Conservation (phyloP, 2,888 invertebrate genomes). For the Hipparchia semele region DNA sequence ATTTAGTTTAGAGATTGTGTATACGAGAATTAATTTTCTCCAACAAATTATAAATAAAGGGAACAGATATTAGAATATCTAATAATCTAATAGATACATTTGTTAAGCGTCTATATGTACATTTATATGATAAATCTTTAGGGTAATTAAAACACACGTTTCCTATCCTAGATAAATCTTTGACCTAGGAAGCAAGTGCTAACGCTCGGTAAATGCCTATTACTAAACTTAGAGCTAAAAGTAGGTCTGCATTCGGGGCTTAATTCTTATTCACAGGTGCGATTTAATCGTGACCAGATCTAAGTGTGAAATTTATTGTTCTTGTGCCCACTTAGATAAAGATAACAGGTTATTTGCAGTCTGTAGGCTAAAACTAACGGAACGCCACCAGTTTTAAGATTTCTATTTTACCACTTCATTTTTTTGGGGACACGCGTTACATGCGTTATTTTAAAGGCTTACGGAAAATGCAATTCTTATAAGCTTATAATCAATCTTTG, state of each 20-base stretch:
- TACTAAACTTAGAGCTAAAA: background rate
- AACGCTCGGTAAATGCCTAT: background rate
- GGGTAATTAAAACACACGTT: no score
- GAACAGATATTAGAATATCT: no score
- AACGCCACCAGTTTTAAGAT: background rate
- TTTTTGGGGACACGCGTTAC: background rate
- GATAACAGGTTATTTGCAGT: background rate
- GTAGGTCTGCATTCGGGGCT: background rate
- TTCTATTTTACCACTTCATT: no score
- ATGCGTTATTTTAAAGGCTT: no score
- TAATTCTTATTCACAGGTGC: constrained; percentile 2
- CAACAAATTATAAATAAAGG: no score
- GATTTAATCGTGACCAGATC: background rate
- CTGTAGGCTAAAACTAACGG: background rate
- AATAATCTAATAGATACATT: no score
- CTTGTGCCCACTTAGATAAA: background rate
- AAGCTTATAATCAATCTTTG: no score
- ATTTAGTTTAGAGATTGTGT: no score
- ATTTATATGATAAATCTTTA: no score
- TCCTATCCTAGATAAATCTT: background rate
- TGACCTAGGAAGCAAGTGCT: constrained; percentile 4
- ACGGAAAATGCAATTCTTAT: no score
- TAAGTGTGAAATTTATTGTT: background rate
- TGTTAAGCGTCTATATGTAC: no score
- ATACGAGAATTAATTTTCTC: no score